Evolutionary conservation across 2,888 invertebrate species (phyloP), one percentile per base, ranked within the genome.

Genomic region (Erebia aethiops): DNA sequence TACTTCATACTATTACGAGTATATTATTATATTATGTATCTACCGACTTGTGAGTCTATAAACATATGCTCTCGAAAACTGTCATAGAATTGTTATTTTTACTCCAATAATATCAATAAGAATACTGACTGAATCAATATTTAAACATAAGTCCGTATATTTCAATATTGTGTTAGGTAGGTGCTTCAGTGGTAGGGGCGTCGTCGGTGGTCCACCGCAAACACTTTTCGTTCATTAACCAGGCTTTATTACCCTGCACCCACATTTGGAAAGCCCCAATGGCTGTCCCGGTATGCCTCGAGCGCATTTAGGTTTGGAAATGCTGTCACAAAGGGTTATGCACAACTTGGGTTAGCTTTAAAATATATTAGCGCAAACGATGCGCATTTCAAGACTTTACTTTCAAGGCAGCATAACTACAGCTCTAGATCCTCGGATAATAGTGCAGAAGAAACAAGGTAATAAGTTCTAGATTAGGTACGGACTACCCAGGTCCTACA

Each of bases 131-230:
- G 46, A 18, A 18, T 18, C 49, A 57, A 49, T 51, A 67, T 58
- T 46, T 16, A 57, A 49, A 35, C 21, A 58, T 21, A 67, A 21
- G 35, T 16, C 35, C 8, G 46, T 49, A 16, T 58, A 67, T 56
- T 75, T 80, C 78, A 79, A 80, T 78, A 75, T 78, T 78, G 74
- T 78, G 72, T 77, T 77, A 57, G 18, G 54, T 54, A 75, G 18
- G 54, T 54, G 75, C 75, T 79, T 76, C 75, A 77, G 77, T 75
- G 75, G 79, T 74, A 75, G 78, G 74, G 69, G 60, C 88, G 70
- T 79, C 86, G 85, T 83, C 82, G 91, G 91, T 91, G 90, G 90
- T 89, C 91, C 81, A 79, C 86, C 84, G 86, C 89, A 88, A 90
- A 90, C 87, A 87, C 78, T 74, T 79, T 76, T 81, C 79, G 77